phyloP scores from a whole-genome alignment of 2,888 invertebrate genomes.

The Glyphotaelius pellucidus region DNA sequence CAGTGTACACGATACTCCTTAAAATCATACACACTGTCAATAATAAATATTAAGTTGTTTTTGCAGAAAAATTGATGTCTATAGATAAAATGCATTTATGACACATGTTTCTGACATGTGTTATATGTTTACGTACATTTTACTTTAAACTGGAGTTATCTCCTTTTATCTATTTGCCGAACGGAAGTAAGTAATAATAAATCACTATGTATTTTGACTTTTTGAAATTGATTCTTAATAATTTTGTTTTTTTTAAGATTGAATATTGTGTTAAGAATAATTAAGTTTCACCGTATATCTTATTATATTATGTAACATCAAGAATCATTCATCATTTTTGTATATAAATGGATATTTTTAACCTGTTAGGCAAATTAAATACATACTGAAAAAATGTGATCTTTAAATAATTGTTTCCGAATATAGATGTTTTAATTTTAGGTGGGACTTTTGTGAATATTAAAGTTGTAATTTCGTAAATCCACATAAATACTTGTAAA shows the following conservation, averaged over 20 bases:
- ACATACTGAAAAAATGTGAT: neutral
- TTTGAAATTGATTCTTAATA: neutral
- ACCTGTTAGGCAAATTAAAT: neutral
- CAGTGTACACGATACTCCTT: neutral
- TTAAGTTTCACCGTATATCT: neutral
- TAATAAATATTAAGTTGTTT: neutral
- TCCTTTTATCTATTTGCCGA: neutral
- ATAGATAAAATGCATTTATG: neutral
- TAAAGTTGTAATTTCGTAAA: neutral
- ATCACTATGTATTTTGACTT: neutral
- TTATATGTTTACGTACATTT: neutral
- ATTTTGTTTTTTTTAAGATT: neutral
- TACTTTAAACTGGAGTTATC: neutral
- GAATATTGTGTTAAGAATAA: neutral
- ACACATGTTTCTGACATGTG: neutral
- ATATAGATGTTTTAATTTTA: neutral
- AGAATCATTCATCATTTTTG: neutral
- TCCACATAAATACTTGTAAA: neutral
- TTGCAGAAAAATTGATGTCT: neutral
- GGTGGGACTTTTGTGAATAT: neutral
- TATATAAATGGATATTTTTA: slow-evolving; percentile 2
- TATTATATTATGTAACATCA: neutral
- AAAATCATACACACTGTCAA: neutral
- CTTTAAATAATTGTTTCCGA: neutral
- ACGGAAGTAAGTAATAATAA: neutral